Conservation (phyloP, 1,140 invertebrate species). For the Muscidifurax raptorellus region DNA sequence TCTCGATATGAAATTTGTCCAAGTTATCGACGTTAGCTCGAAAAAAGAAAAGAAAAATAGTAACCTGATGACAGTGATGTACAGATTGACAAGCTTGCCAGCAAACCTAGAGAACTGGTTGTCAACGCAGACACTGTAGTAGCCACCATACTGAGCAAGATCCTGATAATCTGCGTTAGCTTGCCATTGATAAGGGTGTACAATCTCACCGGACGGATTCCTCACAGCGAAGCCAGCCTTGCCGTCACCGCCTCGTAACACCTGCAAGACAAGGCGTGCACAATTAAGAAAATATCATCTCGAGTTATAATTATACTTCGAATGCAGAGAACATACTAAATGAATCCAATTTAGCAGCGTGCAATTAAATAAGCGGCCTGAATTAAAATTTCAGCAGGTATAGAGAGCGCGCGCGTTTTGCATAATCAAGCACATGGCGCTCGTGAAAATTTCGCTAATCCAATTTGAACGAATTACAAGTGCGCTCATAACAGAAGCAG, state of each 20-base stretch:
- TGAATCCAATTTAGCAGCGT: no score
- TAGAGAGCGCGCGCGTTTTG: no score
- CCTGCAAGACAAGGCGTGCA: conserved; percentile 72
- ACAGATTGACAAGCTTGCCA: conserved; percentile 93
- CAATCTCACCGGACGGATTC: conserved; percentile 88
- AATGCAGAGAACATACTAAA: not conserved
- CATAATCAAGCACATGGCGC: not conserved
- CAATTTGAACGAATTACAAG: not conserved
- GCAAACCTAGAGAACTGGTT: conserved; percentile 96
- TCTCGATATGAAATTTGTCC: not conserved
- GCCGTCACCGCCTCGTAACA: conserved; percentile 92
- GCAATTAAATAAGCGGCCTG: no score
- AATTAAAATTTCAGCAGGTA: no score
- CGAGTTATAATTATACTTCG: not conserved
- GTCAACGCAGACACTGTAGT: conserved; percentile 96
- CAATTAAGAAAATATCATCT: not conserved
- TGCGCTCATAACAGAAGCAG: no score
- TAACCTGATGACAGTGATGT: conserved; percentile 92
- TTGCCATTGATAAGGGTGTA: conserved; percentile 93
- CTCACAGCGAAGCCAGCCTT: conserved; percentile 94
- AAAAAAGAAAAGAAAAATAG: not conserved
- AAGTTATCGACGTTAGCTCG: not conserved
- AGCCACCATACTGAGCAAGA: conserved; percentile 85
- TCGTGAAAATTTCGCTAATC: not conserved
- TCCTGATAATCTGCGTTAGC: conserved; percentile 92